Evolutionary conservation across 2,113 vertebrate species (phyloP).

Genomic region (Etia nguti): DNA sequence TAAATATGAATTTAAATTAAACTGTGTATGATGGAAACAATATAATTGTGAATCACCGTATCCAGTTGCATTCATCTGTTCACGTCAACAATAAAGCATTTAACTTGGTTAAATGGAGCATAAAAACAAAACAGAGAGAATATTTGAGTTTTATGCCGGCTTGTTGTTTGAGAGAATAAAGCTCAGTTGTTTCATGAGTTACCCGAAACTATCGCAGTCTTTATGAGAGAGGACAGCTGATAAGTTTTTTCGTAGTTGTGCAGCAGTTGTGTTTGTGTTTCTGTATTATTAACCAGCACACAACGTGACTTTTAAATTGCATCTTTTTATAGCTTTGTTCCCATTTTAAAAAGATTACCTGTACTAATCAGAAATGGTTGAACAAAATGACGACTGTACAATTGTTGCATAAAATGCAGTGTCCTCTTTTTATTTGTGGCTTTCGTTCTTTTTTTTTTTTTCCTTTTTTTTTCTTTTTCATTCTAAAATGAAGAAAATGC

Average conservation of each 20-base stretch:
- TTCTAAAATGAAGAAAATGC: background rate
- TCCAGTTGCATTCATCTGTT: background rate
- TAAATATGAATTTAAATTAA: background rate
- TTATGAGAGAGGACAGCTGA: background rate
- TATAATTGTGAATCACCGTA: background rate
- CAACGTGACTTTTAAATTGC: background rate
- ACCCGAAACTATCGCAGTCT: background rate
- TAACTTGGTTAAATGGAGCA: background rate
- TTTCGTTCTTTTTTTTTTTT: background rate
- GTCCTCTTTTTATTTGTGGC: background rate
- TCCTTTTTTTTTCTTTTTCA: background rate
- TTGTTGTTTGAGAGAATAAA: background rate
- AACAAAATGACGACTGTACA: background rate
- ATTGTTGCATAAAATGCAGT: background rate
- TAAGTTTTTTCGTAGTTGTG: background rate
- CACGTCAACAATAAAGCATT: background rate
- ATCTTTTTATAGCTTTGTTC: background rate
- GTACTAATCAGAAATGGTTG: background rate
- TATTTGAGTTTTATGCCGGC: background rate
- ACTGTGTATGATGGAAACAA: background rate
- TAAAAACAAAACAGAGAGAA: background rate
- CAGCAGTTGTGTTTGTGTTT: background rate
- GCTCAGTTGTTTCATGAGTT: background rate
- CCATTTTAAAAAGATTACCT: background rate
- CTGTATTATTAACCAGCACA: background rate